phyloP scores from a whole-genome alignment of 92 coral and sea anemone genomes.

The Porites rus region DNA sequence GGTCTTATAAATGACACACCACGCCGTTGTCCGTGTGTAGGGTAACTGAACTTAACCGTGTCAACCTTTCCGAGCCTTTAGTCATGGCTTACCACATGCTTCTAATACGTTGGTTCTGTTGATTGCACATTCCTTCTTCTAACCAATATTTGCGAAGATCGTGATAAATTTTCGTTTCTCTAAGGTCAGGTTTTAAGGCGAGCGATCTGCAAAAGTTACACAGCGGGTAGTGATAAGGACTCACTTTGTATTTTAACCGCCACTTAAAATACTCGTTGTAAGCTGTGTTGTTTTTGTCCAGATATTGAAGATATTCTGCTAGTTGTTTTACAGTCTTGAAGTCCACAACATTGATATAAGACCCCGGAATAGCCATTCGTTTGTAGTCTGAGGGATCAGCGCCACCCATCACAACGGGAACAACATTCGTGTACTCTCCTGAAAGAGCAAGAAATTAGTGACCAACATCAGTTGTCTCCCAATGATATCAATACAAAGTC shows the following conservation, averaged over 20 bases:
- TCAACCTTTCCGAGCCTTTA: no score
- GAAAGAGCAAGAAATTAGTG: slow-evolving; percentile 18
- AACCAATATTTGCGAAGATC: slow-evolving; percentile 6
- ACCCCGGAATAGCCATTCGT: slow-evolving; percentile 82
- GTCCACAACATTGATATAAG: slow-evolving; percentile 79
- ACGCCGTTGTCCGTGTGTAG: no score
- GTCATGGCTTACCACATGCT: background rate
- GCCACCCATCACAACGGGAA: slow-evolving; percentile 87
- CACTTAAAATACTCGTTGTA: slow-evolving; percentile 87
- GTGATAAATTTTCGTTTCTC: background rate
- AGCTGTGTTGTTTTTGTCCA: slow-evolving; percentile 78
- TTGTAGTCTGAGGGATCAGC: slow-evolving; percentile 47
- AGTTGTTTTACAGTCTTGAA: slow-evolving; percentile 69
- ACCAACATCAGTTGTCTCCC: background rate
- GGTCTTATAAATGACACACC: no score
- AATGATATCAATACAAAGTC: background rate
- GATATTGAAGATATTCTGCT: slow-evolving; percentile 66
- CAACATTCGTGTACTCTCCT: slow-evolving; percentile 42
- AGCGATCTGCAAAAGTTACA: slow-evolving; percentile 27
- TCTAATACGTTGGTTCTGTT: background rate
- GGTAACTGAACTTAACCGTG: no score
- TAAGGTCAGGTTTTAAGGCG: slow-evolving; percentile 9
- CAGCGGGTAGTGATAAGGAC: slow-evolving; percentile 24
- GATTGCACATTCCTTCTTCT: background rate
- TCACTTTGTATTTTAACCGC: slow-evolving; percentile 57